A percentile compares a stretch with the other conserved stretches of the same genome.
phyloP scores from a whole-genome alignment of 2,113 vertebrate genomes.

The Hemichromis elongatus region DNA sequence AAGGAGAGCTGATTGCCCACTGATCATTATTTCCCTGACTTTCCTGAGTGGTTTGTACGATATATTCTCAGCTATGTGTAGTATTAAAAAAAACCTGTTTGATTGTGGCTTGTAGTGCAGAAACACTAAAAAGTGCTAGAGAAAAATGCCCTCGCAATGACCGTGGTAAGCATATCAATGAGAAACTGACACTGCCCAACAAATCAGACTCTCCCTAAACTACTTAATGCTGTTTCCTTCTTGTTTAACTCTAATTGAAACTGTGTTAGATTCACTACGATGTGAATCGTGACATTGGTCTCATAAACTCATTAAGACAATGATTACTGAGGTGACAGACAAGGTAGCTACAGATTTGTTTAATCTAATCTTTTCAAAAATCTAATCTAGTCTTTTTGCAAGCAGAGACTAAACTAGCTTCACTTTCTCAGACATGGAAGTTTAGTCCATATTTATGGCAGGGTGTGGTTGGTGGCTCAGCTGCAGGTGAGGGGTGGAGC shows the following conservation, averaged over 20 bases:
- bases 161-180: background rate
- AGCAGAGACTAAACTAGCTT: background rate
- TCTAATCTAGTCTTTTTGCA: background rate
- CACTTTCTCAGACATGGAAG: background rate
- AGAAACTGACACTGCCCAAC: background rate
- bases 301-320: background rate
- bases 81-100: rapidly evolving
- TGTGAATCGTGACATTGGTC: background rate
- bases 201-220: background rate
- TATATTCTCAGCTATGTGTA: background rate
- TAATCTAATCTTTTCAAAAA: background rate
- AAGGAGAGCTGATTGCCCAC: background rate
- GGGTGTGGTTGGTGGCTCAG: background rate
- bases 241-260: background rate
- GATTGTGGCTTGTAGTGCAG: background rate
- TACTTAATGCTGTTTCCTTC: background rate
- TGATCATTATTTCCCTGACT: background rate
- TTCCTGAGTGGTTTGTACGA: background rate
- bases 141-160: background rate
- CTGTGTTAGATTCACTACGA: background rate
- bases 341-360: background rate
- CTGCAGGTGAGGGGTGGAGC: background rate
- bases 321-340: background rate
- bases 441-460: background rate
- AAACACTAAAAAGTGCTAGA: background rate